Conservation (phyloP, 1,140 invertebrate genomes). For the Panagrolaimus sp. region DNA sequence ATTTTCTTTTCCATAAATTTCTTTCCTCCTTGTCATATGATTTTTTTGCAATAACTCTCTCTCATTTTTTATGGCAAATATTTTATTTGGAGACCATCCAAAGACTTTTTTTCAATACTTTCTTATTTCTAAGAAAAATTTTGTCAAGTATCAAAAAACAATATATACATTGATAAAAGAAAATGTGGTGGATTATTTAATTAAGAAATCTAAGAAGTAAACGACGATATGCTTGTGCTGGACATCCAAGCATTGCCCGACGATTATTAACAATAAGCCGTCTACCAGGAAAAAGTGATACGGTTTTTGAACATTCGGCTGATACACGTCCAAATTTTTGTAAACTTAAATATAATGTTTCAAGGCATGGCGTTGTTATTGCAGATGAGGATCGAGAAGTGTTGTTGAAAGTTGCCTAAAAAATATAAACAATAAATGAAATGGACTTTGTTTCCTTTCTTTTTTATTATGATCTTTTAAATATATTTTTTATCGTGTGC, state of each 20-base stretch:
- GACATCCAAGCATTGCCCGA: conserved; percentile 29
- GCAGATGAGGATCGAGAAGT: conserved; percentile 25
- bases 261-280: conserved; percentile 34
- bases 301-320: conserved; percentile 19
- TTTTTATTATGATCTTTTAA: too few relatives aligned
- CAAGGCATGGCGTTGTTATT: conserved; percentile 36
- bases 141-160: too few relatives aligned
- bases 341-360: conserved; percentile 27
- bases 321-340: conserved; percentile 38
- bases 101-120: too few relatives aligned
- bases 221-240: conserved; percentile 25
- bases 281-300: conserved; percentile 28
- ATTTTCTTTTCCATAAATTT: too few relatives aligned
- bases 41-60: too few relatives aligned
- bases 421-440: not conserved
- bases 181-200: too few relatives aligned
- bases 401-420: conserved; percentile 40
- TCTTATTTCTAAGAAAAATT: too few relatives aligned
- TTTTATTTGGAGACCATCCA: too few relatives aligned
- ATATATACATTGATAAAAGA: too few relatives aligned
- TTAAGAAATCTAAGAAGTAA: conserved; percentile 25
- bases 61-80: too few relatives aligned
- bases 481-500: not conserved
- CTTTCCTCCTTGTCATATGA: too few relatives aligned
- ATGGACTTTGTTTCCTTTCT: too few relatives aligned